These are phyloP conservation scores for Noctuana brunneofusca DNA, from an alignment of 2,888 invertebrate species.

Conservation along the genomic window DNA sequence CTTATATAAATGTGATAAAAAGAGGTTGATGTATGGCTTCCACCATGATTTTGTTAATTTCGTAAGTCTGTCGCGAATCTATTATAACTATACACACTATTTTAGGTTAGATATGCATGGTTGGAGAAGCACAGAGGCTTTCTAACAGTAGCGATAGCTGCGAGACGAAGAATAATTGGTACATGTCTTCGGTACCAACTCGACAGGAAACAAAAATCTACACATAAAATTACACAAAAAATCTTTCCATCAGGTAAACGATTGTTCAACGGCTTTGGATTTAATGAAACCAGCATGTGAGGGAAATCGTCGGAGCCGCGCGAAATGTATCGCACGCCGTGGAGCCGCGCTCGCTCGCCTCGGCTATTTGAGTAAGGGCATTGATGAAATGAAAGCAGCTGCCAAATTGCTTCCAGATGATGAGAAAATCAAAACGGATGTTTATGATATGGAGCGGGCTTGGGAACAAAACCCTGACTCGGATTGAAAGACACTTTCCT, in stretches of 20 bases:
- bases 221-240: background rate
- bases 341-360: slow-evolving; percentile 89
- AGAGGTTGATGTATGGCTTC: too few relatives aligned
- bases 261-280: slow-evolving; percentile 87
- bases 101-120: too few relatives aligned
- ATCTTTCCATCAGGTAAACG: slow-evolving; percentile 60
- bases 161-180: too few relatives aligned
- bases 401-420: slow-evolving; percentile 85
- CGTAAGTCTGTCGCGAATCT: too few relatives aligned
- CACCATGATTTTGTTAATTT: too few relatives aligned
- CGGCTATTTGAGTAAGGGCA: slow-evolving; percentile 86
- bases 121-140: too few relatives aligned
- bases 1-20: too few relatives aligned
- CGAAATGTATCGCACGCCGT: slow-evolving; percentile 88
- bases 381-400: slow-evolving; percentile 89
- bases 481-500: slow-evolving; percentile 49
- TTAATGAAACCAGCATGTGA: slow-evolving; percentile 88
- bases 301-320: slow-evolving; percentile 87
- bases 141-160: too few relatives aligned
- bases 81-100: too few relatives aligned
- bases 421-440: slow-evolving; percentile 83
- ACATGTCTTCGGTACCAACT: too few relatives aligned
- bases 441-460: slow-evolving; percentile 89
- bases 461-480: slow-evolving; percentile 89
- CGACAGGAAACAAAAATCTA: too few relatives aligned